Base-by-base conservation (phyloP, 2,113 vertebrate genomes). In the Brachypteracias leptosomus region DNA sequence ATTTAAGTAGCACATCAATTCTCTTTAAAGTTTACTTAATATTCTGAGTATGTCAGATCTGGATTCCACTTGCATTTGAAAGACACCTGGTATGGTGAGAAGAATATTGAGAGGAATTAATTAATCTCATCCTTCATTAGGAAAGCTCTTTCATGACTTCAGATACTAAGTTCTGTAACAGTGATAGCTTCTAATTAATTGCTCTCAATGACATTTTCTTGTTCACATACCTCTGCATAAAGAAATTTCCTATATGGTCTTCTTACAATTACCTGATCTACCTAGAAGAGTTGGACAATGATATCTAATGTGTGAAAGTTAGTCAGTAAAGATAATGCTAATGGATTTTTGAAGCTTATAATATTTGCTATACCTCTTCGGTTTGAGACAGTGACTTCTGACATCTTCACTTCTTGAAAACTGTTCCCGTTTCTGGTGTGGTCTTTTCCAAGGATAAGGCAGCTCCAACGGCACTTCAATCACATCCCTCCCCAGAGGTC, bases 51-150 rank as follows among this genome's bases (percentile, higher is more conserved):
- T 81, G 65, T 66, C 65, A 61, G 47, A 71, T 78, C 68, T 89
- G 38, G 44, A 81, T 81, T 77, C 47, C 65, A 87, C 93, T 92
- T 90, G 62, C 73, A 75, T 94, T 86, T 91, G 73, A 89, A 95
- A 92, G 57, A 75, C 17, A 77, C 16, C 40, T 68, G 20, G 38
- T 74, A 85, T 0, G 28, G 70, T 87, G 86, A 81, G 72, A 78
- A 81, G 54, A 87, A 82, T 58, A 65, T 31, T 78, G 49, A 88
- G 19, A 82, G 13, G 52, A 93, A 93, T 46, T 89, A 81, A 78
- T 90, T 86, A 0, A 81, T 81, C 77, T 95, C 73, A 61, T 61
- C 36, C 52, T 81, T 29, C 35, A 54, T 81, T 85, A 61, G 42
- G 22, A 89, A 77, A 81, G 33, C 38, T 88, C 33, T 90, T 84